These are phyloP conservation scores for Chaitophorus viminalis DNA, from an alignment of 2,888 invertebrate genomes.

Conservation along the genomic window DNA sequence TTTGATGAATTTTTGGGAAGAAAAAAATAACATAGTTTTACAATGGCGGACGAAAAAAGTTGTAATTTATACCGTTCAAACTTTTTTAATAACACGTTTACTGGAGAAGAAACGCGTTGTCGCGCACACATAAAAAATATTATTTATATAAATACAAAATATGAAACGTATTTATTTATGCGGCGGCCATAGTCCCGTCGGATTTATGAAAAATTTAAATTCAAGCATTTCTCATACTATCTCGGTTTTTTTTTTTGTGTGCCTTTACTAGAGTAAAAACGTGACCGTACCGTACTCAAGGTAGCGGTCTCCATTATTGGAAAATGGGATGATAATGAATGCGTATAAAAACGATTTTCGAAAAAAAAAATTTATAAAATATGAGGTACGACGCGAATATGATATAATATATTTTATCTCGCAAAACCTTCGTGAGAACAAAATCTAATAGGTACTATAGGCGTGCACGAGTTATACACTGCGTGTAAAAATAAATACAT, in stretches of 20 bases:
- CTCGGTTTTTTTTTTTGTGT: background rate
- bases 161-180: constrained; percentile 44
- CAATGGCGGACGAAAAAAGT: background rate
- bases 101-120: background rate
- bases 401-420: background rate
- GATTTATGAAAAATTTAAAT: background rate
- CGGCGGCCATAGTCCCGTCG: background rate
- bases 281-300: background rate
- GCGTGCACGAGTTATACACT: too few relatives aligned
- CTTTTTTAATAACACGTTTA: constrained; percentile 58
- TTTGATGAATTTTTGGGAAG: background rate
- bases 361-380: background rate
- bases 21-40: background rate
- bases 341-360: background rate
- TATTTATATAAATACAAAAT: background rate
- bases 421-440: background rate
- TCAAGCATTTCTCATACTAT: background rate
- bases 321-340: constrained; percentile 12
- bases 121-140: background rate
- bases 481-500: too few relatives aligned
- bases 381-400: background rate
- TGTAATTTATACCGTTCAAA: constrained; percentile 41
- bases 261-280: background rate
- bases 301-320: background rate
- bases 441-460: background rate